phyloP scores from a whole-genome alignment of 2,888 invertebrate species.

The Pardosa pseudoannulata region DNA sequence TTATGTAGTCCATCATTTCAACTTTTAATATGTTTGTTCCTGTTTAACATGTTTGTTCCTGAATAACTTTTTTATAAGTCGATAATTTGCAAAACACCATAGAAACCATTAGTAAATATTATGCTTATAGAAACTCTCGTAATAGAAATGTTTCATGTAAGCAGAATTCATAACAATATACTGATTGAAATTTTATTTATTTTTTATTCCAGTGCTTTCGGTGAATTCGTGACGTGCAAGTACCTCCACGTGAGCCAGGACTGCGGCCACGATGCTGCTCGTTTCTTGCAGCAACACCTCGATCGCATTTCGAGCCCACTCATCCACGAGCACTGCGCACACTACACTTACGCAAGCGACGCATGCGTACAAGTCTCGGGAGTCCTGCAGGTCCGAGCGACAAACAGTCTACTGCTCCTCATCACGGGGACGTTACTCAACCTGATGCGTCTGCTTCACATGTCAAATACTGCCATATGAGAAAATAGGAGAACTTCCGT shows the following conservation, averaged over 20 bases:
- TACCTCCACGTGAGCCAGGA: constrained; percentile 72
- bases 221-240: constrained; percentile 74
- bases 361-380: constrained; percentile 52
- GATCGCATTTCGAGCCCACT: constrained; percentile 73
- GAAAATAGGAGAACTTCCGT: no score
- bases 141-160: no score
- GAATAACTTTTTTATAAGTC: no score
- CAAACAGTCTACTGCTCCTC: not conserved
- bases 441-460: not conserved
- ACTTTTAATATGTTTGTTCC: no score
- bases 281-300: constrained; percentile 73
- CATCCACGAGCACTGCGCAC: constrained; percentile 73
- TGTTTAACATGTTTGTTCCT: no score
- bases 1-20: no score
- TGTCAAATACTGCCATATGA: no score
- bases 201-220: constrained; percentile 67
- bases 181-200: no score
- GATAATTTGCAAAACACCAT: no score
- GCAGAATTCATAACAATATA: no score
- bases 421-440: not conserved
- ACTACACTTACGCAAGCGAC: constrained; percentile 73
- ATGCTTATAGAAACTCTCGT: no score
- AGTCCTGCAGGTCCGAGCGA: not conserved
- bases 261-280: constrained; percentile 72
- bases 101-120: no score